These are phyloP conservation scores for Malurus leucopterus DNA, from an alignment of 2,797 vertebrate genomes.

Conservation along the genomic window DNA sequence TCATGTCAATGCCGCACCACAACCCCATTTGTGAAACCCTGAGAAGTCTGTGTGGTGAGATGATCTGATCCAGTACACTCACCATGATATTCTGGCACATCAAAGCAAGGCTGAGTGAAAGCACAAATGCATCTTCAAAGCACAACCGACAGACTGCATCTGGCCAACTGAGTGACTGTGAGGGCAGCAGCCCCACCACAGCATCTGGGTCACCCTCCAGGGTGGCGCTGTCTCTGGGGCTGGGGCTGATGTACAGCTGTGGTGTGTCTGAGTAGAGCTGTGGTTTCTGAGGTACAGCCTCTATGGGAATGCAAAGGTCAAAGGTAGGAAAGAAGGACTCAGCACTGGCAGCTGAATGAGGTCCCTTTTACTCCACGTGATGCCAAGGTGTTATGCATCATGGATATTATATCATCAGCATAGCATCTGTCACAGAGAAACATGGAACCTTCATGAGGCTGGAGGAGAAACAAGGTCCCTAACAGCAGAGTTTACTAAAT, in stretches of 20 bases:
- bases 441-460: neutral
- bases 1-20: neutral
- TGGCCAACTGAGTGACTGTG: neutral
- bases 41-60: neutral
- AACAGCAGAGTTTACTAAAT: neutral
- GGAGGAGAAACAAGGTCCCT: neutral
- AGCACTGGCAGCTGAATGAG: neutral
- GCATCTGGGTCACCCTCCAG: too few species aligned
- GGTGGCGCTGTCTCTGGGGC: accelerated
- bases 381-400: neutral
- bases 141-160: neutral
- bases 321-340: neutral
- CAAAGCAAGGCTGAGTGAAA: neutral
- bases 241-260: neutral
- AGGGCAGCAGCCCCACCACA: neutral
- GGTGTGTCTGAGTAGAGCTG: accelerated
- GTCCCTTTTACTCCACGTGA: neutral
- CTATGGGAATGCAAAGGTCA: neutral
- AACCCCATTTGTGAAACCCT: neutral
- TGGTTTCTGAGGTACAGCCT: neutral
- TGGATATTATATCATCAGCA: neutral
- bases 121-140: neutral
- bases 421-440: neutral
- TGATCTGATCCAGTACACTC: neutral
- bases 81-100: neutral